Base-by-base conservation (phyloP, 2,797 vertebrate genomes). In the Prunella strophiata region DNA sequence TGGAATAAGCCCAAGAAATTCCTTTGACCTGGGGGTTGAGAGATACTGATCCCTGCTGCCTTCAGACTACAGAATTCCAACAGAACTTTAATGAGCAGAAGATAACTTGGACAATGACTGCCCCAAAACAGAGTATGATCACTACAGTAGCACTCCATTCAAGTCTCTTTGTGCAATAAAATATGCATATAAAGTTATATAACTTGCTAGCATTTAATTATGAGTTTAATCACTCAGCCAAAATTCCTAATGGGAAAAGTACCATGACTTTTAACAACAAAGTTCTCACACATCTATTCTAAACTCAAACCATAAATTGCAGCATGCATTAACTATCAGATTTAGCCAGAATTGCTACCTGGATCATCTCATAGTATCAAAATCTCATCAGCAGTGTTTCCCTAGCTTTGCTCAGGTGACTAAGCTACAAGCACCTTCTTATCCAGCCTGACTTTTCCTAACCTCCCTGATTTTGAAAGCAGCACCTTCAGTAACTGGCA, bases 271-370 rank as follows among this genome's bases (percentile, higher is more conserved):
- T 59, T 54, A 91, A 67, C 55, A 89, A 71, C 30, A 75, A 45
- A 48, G 26, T 43, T 54, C 74, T 90, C 79, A 66, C 36, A 77
- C 36, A 74, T 85, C 73, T 43, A 61, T 51, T 91, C 55, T 61
- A 89, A 88, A 92, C 48, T 86, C 87, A 89, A 86, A 67, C 51
- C 55, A 85, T 72, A 84, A 73, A 81, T 73, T 76, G 79, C 51
- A 86, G 59, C 40, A 59, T 23, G 51, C 16, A 32, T 55, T 63
- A 85, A 72, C 59, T 55, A 87, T 20, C 36, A 72, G 30, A 83
- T 91, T 92, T 91, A 95, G 34, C 42, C 73, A 66, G 27, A 93
- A 89, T 17, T 87, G 42, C 57, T 82, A 47, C 81, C 79, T 76
- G 48, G 74, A 86, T 73, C 82, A 78, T 52, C 57, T 48, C 27